Evolutionary conservation across 2,888 invertebrate species (phyloP).

Genomic region (Euproctis similis): DNA sequence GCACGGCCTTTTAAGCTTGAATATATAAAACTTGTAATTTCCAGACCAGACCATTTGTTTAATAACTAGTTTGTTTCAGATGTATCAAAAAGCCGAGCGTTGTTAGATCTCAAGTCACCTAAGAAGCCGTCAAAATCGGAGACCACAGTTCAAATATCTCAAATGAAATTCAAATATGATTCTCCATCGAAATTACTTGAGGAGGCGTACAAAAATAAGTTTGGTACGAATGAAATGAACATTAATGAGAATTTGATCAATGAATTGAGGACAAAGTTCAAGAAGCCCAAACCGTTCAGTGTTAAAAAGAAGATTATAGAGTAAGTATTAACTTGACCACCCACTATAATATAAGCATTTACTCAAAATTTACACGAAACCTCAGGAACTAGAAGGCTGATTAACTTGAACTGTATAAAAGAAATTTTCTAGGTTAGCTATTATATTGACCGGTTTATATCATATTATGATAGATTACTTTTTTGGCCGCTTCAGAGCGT

Average conservation of each 20-base stretch:
- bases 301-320: slow-evolving; percentile 45
- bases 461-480: too few species aligned
- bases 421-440: too few species aligned
- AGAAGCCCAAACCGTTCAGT: slow-evolving; percentile 46
- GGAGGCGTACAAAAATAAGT: slow-evolving; percentile 29
- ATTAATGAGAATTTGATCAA: slow-evolving; percentile 23
- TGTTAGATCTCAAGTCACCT: slow-evolving; percentile 41
- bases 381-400: too few species aligned
- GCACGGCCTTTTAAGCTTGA: too few species aligned
- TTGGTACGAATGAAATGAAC: slow-evolving; percentile 4
- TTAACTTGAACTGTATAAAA: too few species aligned
- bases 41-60: too few species aligned
- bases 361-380: too few species aligned
- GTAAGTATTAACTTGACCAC: slow-evolving; percentile 45
- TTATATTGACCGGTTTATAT: too few species aligned
- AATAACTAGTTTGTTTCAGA: slow-evolving; percentile 6
- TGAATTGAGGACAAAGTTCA: slow-evolving; percentile 30
- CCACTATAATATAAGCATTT: too few species aligned
- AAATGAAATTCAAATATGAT: slow-evolving; percentile 9
- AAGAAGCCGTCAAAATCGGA: slow-evolving; percentile 17
- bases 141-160: slow-evolving; percentile 14
- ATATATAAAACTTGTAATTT: too few species aligned
- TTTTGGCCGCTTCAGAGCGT: too few species aligned
- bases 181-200: slow-evolving; percentile 49
- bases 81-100: slow-evolving; percentile 27